Conservation (phyloP, 2,113 vertebrate genomes). For the Oreochromis niloticus region DNA sequence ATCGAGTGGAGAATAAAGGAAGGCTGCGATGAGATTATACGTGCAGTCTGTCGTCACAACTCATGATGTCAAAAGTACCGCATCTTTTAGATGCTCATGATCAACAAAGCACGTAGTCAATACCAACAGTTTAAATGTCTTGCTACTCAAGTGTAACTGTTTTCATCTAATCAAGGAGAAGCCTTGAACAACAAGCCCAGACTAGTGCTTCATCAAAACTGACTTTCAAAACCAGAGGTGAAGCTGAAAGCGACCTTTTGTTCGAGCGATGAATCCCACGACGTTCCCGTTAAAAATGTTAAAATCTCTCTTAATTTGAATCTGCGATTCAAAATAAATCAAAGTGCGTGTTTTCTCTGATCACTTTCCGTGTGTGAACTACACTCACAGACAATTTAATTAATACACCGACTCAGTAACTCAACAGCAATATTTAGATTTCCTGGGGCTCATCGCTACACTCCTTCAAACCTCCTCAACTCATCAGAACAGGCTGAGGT, state of each 20-base stretch:
- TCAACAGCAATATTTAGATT: not conserved
- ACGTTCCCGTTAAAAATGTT: not conserved
- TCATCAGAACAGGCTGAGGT: constrained; percentile 7
- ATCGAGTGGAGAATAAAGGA: not conserved
- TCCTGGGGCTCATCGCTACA: not conserved
- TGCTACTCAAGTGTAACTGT: not conserved
- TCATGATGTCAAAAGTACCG: not conserved
- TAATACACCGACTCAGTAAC: not conserved
- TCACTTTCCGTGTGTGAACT: not conserved
- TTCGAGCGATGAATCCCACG: not conserved
- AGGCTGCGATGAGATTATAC: not conserved
- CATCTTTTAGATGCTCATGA: not conserved
- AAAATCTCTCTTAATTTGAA: not conserved
- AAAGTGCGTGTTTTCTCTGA: not conserved
- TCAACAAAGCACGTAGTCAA: not conserved
- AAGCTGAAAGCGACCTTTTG: not conserved
- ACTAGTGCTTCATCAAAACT: not conserved
- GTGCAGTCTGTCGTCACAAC: not conserved
- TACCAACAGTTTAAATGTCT: not conserved
- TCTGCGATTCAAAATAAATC: not conserved
- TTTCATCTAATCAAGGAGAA: not conserved
- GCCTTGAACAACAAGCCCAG: not conserved
- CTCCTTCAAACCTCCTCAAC: not conserved
- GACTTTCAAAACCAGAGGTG: not conserved
- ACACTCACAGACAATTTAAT: not conserved